These are phyloP conservation scores for Campylorhamphus procurvoides DNA, from an alignment of 2,113 vertebrate species.

Conservation along the genomic window DNA sequence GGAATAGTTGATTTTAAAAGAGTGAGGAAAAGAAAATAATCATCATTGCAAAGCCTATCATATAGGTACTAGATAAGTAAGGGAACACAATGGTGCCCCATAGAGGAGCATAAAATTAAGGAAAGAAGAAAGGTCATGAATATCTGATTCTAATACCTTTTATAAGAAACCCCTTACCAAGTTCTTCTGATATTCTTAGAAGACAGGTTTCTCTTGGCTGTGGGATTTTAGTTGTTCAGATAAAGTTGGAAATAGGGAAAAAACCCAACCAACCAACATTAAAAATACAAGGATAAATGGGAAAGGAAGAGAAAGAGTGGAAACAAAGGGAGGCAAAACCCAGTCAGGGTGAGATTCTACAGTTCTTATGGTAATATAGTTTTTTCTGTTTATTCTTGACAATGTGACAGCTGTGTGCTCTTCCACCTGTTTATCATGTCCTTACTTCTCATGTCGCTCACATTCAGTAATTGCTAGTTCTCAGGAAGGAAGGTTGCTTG, in stretches of 20 bases:
- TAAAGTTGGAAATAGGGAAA: neutral
- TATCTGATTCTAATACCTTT: neutral
- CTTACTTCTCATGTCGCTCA: neutral
- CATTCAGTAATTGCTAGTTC: neutral
- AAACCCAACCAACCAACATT: neutral
- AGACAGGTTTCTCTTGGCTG: neutral
- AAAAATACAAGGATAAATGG: neutral
- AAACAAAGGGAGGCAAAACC: neutral
- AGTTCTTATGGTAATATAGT: neutral
- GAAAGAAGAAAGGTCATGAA: neutral
- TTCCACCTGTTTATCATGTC: rapidly evolving
- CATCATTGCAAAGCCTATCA: neutral
- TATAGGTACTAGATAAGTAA: neutral
- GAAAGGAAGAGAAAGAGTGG: neutral
- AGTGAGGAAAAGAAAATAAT: neutral
- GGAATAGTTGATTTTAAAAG: neutral
- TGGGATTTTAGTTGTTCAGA: neutral
- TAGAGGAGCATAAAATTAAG: neutral
- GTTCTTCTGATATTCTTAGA: neutral
- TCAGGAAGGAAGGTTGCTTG: neutral
- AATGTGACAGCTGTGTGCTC: neutral
- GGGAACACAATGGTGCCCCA: rapidly evolving
- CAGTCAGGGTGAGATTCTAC: neutral
- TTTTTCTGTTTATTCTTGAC: neutral
- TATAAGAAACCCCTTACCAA: neutral